Evolutionary conservation across 2,113 vertebrate species (phyloP).

Genomic region (Rostratula benghalensis): DNA sequence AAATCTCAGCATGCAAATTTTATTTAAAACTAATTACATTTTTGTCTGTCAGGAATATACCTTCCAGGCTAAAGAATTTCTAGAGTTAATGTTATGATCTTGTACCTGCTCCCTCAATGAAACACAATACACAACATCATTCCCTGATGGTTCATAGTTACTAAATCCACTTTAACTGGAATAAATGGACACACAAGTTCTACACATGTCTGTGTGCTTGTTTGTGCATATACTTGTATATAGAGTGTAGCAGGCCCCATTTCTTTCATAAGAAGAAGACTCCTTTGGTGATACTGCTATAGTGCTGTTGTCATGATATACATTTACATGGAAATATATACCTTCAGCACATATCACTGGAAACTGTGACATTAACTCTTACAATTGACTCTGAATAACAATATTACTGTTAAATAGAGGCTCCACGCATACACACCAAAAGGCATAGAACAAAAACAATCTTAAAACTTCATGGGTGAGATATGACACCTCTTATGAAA

Average conservation of each 20-base stretch:
- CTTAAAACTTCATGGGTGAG: neutral
- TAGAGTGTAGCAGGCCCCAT: neutral
- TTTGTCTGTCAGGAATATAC: neutral
- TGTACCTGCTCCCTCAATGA: neutral
- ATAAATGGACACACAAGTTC: neutral
- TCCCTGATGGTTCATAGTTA: neutral
- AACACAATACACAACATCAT: neutral
- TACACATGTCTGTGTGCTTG: neutral
- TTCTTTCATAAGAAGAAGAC: neutral
- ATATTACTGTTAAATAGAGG: neutral
- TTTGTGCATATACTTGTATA: neutral
- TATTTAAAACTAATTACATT: neutral
- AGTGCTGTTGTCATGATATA: neutral
- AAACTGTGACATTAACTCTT: neutral
- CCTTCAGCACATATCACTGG: accelerated
- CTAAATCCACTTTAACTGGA: neutral
- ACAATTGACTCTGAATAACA: neutral
- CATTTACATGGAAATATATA: neutral
- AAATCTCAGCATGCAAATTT: neutral
- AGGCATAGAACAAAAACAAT: neutral
- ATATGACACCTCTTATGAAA: neutral
- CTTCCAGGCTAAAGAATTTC: neutral
- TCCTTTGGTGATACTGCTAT: neutral
- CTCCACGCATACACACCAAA: neutral
- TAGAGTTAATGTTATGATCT: neutral